phyloP scores from a whole-genome alignment of 2,797 vertebrate genomes.

The Cichlasoma orientale region DNA sequence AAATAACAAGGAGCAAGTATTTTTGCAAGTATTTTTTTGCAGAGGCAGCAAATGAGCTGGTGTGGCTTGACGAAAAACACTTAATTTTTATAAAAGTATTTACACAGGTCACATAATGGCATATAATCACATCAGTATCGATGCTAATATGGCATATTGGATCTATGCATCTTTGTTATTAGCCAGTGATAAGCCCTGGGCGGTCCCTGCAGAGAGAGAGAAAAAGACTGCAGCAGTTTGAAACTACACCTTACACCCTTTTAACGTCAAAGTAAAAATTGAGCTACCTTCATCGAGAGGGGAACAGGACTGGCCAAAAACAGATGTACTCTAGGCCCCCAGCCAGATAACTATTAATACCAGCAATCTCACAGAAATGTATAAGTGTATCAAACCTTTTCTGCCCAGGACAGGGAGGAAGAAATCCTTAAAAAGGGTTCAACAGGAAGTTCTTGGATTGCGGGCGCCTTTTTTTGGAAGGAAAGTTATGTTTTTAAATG shows the following conservation, averaged over 20 bases:
- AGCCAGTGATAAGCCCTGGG: background rate
- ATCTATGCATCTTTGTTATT: background rate
- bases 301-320: background rate
- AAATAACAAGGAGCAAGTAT: background rate
- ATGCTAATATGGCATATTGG: background rate
- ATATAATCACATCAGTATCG: background rate
- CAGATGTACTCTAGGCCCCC: background rate
- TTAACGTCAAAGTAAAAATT: background rate
- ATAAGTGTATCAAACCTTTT: background rate
- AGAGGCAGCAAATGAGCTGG: background rate
- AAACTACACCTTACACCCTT: background rate
- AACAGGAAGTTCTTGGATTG: background rate
- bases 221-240: background rate
- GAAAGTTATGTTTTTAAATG: background rate
- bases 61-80: background rate
- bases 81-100: background rate
- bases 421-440: background rate
- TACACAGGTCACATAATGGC: background rate
- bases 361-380: background rate
- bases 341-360: background rate
- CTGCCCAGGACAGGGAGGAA: background rate
- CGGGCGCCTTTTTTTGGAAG: background rate
- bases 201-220: background rate
- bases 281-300: background rate
- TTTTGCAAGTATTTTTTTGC: background rate